Evolutionary conservation across 2,113 vertebrate species (phyloP).

Genomic region (Pelusios castaneus): DNA sequence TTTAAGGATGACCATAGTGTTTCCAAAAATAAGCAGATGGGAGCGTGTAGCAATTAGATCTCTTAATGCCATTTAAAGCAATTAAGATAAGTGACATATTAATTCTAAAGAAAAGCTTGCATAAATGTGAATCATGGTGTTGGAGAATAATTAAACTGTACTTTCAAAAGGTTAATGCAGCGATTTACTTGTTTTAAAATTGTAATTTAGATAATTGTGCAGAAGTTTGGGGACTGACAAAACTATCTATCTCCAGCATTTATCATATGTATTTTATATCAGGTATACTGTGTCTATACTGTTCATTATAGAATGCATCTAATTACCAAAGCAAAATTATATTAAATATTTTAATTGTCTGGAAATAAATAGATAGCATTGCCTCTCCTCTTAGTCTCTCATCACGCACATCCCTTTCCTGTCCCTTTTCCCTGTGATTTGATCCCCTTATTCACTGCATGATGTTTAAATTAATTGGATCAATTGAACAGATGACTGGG

Average conservation of each 20-base stretch:
- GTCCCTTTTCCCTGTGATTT: background rate
- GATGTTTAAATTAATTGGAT: background rate
- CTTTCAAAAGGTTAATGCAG: constrained; percentile 64
- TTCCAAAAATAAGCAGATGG: background rate
- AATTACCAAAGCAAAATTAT: background rate
- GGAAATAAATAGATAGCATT: background rate
- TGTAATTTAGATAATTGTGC: constrained; percentile 45
- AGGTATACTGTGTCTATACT: background rate
- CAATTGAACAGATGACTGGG: background rate
- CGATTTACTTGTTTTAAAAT: constrained; percentile 55
- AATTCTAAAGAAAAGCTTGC: constrained; percentile 45
- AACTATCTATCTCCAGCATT: constrained; percentile 2
- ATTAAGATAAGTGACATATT: constrained; percentile 49
- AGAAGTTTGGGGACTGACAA: constrained; percentile 45
- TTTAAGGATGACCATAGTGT: background rate
- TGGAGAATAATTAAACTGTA: constrained; percentile 58
- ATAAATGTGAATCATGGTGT: constrained; percentile 32
- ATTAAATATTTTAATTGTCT: background rate
- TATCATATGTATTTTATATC: background rate
- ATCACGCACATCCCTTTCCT: background rate
- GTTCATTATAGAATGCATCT: background rate
- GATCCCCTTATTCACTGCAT: background rate
- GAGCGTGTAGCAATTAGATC: constrained; percentile 9
- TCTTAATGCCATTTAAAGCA: constrained; percentile 11
- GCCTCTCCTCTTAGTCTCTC: background rate